These are phyloP conservation scores for Caenorhabditis japonica DNA, from an alignment of 2,888 invertebrate genomes.

Conservation along the genomic window DNA sequence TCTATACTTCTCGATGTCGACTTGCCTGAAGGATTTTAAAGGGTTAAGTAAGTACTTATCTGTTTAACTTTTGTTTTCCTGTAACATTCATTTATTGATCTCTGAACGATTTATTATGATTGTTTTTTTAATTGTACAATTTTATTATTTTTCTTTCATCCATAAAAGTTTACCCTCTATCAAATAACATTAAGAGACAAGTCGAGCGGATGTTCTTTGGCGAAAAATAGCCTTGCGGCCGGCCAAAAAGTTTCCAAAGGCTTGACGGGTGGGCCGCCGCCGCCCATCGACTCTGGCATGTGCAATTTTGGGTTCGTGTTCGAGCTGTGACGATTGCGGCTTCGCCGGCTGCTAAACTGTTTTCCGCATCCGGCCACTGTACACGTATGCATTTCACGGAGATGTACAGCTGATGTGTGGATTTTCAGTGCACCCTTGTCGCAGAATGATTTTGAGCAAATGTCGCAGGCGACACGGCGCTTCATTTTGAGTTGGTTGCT, in stretches of 20 bases:
- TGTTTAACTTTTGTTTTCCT: not conserved
- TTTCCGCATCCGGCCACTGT: constrained; percentile 83
- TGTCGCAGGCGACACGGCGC: constrained; percentile 84
- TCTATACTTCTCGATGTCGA: constrained; percentile 23
- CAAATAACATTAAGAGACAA: constrained; percentile 27
- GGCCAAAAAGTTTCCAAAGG: constrained; percentile 35
- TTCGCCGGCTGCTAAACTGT: constrained; percentile 70
- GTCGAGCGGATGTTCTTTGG: constrained; percentile 37
- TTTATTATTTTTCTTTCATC: no score
- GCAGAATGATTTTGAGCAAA: constrained; percentile 98
- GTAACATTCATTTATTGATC: not conserved
- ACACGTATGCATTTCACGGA: constrained; percentile 99
- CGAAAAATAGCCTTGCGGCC: constrained; percentile 13
- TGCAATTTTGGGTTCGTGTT: constrained; percentile 76
- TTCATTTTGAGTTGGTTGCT: constrained; percentile 53
- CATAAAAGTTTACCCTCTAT: not conserved
- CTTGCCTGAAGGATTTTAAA: constrained; percentile 14
- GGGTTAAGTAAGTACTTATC: not conserved
- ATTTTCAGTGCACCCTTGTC: constrained; percentile 97
- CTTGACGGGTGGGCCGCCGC: constrained; percentile 2
- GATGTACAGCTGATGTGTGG: constrained; percentile 97
- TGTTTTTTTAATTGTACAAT: not conserved
- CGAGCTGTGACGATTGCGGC: constrained; percentile 75
- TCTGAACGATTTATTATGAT: not conserved
- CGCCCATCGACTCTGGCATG: constrained; percentile 55